Conservation (phyloP, 2,113 vertebrate species). For the Corythornis madagascariensis region DNA sequence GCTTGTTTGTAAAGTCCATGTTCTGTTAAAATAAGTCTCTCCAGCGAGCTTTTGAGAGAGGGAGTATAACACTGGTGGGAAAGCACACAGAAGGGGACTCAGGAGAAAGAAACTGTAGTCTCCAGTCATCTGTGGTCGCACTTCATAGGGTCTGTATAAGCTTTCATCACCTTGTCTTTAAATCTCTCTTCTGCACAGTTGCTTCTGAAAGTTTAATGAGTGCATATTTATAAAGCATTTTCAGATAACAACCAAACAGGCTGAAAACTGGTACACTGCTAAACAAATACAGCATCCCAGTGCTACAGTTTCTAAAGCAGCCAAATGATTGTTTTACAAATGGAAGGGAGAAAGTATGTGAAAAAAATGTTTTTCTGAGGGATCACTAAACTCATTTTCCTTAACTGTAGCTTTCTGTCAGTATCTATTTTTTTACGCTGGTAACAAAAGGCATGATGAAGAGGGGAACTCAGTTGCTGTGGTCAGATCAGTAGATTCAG, state of each 20-base stretch:
- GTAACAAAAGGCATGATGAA: slow-evolving; percentile 30
- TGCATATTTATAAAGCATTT: background rate
- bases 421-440: slow-evolving; percentile 5
- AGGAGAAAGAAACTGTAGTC: background rate
- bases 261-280: background rate
- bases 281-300: background rate
- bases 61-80: background rate
- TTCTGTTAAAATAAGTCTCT: background rate
- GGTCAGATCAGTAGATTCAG: slow-evolving; percentile 3
- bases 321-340: background rate
- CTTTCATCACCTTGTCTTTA: background rate
- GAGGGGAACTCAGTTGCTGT: slow-evolving; percentile 36
- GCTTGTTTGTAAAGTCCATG: background rate
- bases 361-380: background rate
- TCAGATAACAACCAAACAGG: background rate
- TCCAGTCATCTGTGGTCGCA: background rate
- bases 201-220: background rate
- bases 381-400: background rate
- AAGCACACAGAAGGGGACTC: background rate
- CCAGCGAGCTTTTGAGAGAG: background rate
- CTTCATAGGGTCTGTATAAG: background rate
- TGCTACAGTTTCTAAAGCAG: background rate
- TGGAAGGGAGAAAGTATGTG: background rate
- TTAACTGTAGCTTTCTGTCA: background rate
- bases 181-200: background rate